These are phyloP conservation scores for Blera fallax DNA, from an alignment of 2,888 invertebrate genomes.

Conservation along the genomic window DNA sequence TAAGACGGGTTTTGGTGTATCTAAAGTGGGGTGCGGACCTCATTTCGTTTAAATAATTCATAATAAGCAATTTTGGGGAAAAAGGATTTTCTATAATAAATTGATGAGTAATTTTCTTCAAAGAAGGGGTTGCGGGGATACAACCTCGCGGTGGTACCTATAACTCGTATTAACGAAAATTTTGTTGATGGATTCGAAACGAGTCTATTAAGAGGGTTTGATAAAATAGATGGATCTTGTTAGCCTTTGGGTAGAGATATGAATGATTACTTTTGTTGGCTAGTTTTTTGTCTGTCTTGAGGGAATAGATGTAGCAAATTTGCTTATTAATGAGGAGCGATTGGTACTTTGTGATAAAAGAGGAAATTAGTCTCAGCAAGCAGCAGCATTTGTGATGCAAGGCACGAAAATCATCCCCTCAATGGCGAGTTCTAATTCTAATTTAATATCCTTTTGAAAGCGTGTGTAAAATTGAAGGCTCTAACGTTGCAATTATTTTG, in stretches of 20 bases:
- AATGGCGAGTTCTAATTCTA: background rate
- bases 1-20: background rate
- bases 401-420: no score
- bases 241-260: background rate
- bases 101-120: slow-evolving; percentile 37
- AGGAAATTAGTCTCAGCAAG: background rate
- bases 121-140: background rate
- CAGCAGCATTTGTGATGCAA: no score
- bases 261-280: slow-evolving; percentile 5
- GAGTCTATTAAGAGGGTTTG: background rate
- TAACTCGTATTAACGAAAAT: background rate
- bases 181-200: slow-evolving; percentile 3
- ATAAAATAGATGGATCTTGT: slow-evolving; percentile 15
- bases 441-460: background rate
- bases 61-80: slow-evolving; percentile 50
- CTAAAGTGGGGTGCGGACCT: background rate
- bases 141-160: no score
- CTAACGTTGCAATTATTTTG: slow-evolving; percentile 57
- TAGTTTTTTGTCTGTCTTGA: background rate
- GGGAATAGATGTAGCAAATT: background rate
- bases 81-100: slow-evolving; percentile 49
- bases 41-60: slow-evolving; percentile 46
- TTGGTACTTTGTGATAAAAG: background rate
- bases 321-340: background rate
- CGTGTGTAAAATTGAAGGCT: background rate